These are phyloP conservation scores for Anolis carolinensis DNA, from an alignment of 2,113 vertebrate species.

Conservation along the genomic window DNA sequence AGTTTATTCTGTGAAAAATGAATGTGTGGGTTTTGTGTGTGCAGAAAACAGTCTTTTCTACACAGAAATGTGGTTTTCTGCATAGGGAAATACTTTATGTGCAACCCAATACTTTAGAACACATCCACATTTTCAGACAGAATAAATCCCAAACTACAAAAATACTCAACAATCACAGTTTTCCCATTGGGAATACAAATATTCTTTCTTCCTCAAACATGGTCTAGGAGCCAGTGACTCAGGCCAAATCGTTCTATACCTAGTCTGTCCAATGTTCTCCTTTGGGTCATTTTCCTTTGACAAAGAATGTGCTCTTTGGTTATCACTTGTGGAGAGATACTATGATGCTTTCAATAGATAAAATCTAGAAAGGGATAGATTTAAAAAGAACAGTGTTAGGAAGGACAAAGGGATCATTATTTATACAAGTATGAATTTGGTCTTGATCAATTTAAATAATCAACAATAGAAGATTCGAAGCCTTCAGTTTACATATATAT, in stretches of 20 bases:
- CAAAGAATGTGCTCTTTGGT: neutral
- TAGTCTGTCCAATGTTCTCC: neutral
- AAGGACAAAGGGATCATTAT: neutral
- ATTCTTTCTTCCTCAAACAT: no score
- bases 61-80: no score
- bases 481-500: neutral
- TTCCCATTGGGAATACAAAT: no score
- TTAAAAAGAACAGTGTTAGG: neutral
- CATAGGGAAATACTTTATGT: no score
- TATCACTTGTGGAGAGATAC: neutral
- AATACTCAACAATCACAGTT: no score
- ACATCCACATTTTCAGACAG: no score
- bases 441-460: neutral
- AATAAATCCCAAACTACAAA: no score
- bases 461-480: neutral
- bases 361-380: neutral
- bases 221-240: neutral
- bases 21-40: no score
- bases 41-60: no score
- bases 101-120: no score
- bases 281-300: neutral
- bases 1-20: no score
- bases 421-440: conserved; percentile 19
- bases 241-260: neutral
- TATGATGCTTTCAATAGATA: neutral